Conservation (phyloP, 2,113 vertebrate genomes). For the Eurypyga helias region DNA sequence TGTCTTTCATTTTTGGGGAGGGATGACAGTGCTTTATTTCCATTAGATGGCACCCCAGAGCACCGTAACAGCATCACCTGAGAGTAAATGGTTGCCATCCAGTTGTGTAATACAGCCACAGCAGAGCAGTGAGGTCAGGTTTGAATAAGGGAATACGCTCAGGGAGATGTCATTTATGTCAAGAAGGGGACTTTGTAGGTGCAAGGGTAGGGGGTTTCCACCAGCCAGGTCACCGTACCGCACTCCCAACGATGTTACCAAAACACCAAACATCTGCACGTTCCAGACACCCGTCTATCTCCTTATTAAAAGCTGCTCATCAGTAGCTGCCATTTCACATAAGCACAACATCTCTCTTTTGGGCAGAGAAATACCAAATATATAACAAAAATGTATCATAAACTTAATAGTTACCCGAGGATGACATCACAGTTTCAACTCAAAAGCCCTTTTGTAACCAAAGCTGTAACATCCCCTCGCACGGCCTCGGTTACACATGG, state of each 20-base stretch:
- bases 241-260: neutral
- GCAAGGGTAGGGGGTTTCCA: neutral
- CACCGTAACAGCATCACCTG: neutral
- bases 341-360: neutral
- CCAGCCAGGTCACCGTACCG: neutral
- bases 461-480: neutral
- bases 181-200: neutral
- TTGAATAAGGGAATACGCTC: neutral
- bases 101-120: neutral
- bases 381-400: accelerated
- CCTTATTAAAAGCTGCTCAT: neutral
- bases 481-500: accelerated
- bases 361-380: neutral
- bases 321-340: neutral
- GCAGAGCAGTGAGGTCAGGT: neutral
- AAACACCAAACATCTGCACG: neutral
- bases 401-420: neutral
- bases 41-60: constrained; percentile 65
- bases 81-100: neutral
- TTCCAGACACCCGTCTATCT: neutral
- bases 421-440: neutral
- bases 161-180: neutral
- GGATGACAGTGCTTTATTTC: neutral
- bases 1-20: accelerated
- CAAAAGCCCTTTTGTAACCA: neutral